Base-by-base conservation (phyloP, 53 echinoderm and acorn worm genomes). In the Holothuria leucospilota region DNA sequence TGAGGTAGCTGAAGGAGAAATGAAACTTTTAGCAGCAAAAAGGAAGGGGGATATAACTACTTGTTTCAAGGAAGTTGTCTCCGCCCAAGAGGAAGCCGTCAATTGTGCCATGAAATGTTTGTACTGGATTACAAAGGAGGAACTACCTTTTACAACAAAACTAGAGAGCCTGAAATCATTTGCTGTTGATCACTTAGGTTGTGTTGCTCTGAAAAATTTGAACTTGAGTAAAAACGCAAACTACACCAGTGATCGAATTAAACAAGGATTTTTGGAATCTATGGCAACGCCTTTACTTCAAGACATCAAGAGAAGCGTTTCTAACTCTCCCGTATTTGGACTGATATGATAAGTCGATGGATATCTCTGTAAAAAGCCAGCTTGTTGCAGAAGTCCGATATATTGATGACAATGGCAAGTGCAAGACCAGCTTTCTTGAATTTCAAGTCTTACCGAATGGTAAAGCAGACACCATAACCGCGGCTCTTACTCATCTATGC, bases 401-500 rank as follows among this genome's bases (percentile, higher is more conserved):
- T 16, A 28, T 64, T 64, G 64, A 64, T 28, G 28, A 13, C 8
- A 12, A 64, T 6, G 64, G 64, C 28, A 64, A 64, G 28, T 64
- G 64, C 64, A 23, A 64, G 14, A 64, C 64, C 0, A 10, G 64
- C 64, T 64, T 64, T 28, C 64, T 64, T 28, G 64, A 64, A 28
- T 64, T 64, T 28, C 64, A 28, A 25, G 64, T 2, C 5, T 64
- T 64, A 28, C 28, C 28, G 20, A 71, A 71, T 29, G 71, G 30
- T 21, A 71, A 71, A 71, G 71, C 38, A 11, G 71, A 71, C 40
- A 71, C 71, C 34, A 71, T 71, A 38, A 71, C 71, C 71, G 10
- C 0, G 10, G 71, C 40, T 12, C 71, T 71, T 71, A 39, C 20
- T 71, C 39, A 71, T 71, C 71, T 71, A 13, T 71, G 71, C 39